Conservation (phyloP, 2,113 vertebrate genomes). For the Zapus hudsonius region DNA sequence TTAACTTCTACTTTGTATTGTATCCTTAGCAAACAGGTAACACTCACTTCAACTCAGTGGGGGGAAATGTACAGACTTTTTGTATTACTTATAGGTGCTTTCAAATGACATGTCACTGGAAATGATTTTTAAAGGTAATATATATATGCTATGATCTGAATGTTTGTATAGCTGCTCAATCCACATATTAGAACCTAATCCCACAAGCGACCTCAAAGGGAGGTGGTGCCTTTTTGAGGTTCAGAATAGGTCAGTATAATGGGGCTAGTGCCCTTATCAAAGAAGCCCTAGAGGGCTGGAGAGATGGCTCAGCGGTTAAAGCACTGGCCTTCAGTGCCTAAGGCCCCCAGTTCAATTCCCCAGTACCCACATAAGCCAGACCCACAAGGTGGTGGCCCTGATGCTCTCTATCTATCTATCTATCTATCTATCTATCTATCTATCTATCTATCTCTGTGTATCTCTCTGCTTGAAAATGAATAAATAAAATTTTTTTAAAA, state of each 20-base stretch:
- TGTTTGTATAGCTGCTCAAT: background rate
- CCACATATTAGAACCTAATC: background rate
- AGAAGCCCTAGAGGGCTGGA: too few relatives aligned
- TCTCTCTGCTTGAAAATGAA: too few relatives aligned
- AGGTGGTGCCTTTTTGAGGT: background rate
- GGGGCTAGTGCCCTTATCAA: background rate
- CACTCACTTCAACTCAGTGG: background rate
- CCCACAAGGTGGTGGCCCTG: too few relatives aligned
- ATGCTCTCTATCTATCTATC: too few relatives aligned
- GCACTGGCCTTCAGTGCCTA: too few relatives aligned
- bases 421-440: too few relatives aligned
- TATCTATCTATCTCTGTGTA: too few relatives aligned
- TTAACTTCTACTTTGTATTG: background rate
- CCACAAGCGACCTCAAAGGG: background rate
- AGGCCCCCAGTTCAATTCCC: too few relatives aligned
- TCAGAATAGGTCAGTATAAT: background rate
- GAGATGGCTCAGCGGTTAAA: too few relatives aligned
- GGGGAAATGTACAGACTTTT: background rate
- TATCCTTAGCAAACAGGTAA: background rate
- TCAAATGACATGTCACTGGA: background rate
- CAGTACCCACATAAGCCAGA: too few relatives aligned
- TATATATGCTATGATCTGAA: background rate
- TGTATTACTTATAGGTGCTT: background rate
- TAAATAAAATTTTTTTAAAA: too few relatives aligned
- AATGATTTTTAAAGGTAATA: background rate